Evolutionary conservation across 2,888 invertebrate species (phyloP).

Genomic region (Drosophila meridionalis): DNA sequence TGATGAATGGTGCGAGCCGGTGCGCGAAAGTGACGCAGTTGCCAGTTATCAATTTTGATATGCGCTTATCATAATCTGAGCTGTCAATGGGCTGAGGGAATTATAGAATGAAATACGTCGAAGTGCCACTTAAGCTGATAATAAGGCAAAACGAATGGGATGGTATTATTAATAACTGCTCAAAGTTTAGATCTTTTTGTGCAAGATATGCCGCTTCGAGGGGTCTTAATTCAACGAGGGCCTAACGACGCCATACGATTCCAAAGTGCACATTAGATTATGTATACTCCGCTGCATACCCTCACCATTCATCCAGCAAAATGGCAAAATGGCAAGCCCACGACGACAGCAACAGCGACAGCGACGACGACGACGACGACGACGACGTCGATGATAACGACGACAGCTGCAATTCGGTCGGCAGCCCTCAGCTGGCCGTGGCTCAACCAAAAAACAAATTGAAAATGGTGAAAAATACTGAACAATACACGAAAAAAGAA

Average conservation of each 20-base stretch:
- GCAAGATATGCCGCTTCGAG: neutral
- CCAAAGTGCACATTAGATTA: constrained; percentile 20
- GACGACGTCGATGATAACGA: constrained; percentile 43
- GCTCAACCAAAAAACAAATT: constrained; percentile 52
- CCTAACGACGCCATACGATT: neutral
- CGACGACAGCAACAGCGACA: constrained; percentile 8
- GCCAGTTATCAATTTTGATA: neutral
- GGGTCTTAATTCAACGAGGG: no score
- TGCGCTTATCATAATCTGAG: constrained; percentile 23
- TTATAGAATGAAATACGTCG: neutral
- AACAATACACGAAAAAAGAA: constrained; percentile 21
- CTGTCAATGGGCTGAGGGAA: constrained; percentile 22
- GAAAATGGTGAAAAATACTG: constrained; percentile 41
- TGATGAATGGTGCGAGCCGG: constrained; percentile 4
- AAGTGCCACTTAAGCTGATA: constrained; percentile 30
- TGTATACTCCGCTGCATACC: constrained; percentile 19
- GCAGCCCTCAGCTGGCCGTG: constrained; percentile 48
- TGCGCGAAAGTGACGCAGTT: constrained; percentile 11
- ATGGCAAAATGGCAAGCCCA: constrained; percentile 36
- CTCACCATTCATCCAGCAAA: constrained; percentile 15
- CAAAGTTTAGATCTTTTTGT: neutral
- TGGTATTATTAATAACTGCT: neutral
- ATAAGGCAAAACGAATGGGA: neutral
- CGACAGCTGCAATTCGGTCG: constrained; percentile 53
- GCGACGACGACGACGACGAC: constrained; percentile 20